A percentile compares a stretch with the other conserved stretches of the same genome.
Conservation (phyloP, 1,140 invertebrate species). For the Megalonaias nervosa region DNA sequence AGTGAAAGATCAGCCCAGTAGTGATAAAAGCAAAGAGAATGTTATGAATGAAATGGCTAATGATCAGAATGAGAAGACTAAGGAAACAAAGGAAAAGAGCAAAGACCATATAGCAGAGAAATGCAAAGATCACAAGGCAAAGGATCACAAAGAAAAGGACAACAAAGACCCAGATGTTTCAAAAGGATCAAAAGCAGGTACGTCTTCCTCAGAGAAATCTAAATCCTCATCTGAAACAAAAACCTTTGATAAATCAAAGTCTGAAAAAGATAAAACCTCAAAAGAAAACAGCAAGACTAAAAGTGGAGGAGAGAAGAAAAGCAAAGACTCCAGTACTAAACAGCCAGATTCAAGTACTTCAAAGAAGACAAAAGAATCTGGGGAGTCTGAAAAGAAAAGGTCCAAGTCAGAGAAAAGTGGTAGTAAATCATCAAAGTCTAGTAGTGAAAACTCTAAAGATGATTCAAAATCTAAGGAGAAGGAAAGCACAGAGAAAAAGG, state of each 20-base stretch:
- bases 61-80: conserved; percentile 37
- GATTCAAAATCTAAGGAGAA: conserved; percentile 26
- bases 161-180: conserved; percentile 10
- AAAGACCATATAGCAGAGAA: too few species aligned
- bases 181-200: conserved; percentile 5
- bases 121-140: too few species aligned
- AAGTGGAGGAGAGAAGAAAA: conserved; percentile 42
- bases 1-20: conserved; percentile 35
- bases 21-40: conserved; percentile 22
- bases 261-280: conserved; percentile 42
- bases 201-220: not conserved
- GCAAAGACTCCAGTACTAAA: conserved; percentile 22
- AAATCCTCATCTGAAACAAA: conserved; percentile 15
- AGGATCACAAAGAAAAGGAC: too few species aligned
- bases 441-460: conserved; percentile 10
- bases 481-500: conserved; percentile 29
- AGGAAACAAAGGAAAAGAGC: conserved; percentile 37
- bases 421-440: conserved; percentile 12
- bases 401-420: conserved; percentile 24
- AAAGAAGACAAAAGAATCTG: conserved; percentile 18
- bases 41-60: conserved; percentile 33
- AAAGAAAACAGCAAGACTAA: conserved; percentile 50
- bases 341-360: conserved; percentile 2
- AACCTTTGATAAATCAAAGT: conserved; percentile 23
- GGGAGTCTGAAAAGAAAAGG: conserved; percentile 22